Conservation (phyloP, 2,113 vertebrate species). For the Promerops cafer region DNA sequence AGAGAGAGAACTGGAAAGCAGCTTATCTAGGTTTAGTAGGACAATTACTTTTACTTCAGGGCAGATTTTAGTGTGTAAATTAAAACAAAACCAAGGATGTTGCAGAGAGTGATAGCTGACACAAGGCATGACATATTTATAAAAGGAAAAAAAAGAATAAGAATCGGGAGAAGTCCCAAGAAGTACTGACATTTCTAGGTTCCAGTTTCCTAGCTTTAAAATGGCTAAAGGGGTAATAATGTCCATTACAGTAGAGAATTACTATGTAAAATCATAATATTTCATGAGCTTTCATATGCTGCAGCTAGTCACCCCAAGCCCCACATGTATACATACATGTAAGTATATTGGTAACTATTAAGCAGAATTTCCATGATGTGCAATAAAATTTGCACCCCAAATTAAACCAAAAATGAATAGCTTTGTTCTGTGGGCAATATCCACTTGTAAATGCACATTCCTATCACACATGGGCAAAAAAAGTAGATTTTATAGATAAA, state of each 20-base stretch:
- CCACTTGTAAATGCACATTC: not conserved
- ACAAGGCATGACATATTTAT: not conserved
- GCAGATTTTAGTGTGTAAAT: not conserved
- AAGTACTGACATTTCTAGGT: not conserved
- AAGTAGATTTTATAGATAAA: not conserved
- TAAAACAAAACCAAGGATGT: not conserved
- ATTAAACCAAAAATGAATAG: not conserved
- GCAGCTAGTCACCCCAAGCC: not conserved
- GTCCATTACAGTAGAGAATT: not conserved
- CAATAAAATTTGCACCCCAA: not conserved
- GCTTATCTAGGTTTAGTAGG: slow-evolving; percentile 29
- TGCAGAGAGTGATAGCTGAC: not conserved
- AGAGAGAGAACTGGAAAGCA: not conserved
- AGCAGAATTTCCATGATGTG: not conserved
- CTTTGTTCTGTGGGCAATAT: not conserved
- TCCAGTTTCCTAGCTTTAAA: not conserved
- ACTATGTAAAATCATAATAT: not conserved
- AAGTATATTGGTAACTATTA: not conserved
- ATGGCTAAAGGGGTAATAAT: not conserved
- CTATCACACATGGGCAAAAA: not conserved
- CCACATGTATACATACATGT: too few species aligned
- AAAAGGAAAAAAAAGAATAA: not conserved
- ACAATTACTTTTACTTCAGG: slow-evolving; percentile 8
- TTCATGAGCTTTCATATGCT: not conserved
- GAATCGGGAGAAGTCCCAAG: not conserved